phyloP scores from a whole-genome alignment of 2,888 invertebrate genomes.

The Zaprionus bogoriensis region DNA sequence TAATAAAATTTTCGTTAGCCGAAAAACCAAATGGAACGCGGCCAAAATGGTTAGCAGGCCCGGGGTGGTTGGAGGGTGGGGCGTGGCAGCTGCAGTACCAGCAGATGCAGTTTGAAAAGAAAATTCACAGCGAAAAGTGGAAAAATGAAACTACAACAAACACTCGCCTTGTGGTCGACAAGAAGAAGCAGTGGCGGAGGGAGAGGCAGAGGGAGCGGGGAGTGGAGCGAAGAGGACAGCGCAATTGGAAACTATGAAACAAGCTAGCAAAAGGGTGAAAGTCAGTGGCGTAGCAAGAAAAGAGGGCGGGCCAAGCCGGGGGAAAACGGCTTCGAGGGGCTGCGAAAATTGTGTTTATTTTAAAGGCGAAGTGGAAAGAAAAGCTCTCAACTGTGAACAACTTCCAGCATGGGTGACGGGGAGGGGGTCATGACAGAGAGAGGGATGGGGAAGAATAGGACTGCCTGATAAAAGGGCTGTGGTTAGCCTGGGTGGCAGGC shows the following conservation, averaged over 20 bases:
- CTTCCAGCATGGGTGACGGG: not conserved
- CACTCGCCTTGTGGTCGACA: conserved; percentile 13
- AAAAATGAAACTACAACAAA: conserved; percentile 32
- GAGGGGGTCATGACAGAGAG: not conserved
- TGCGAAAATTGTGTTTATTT: conserved; percentile 67
- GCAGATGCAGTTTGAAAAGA: conserved; percentile 25
- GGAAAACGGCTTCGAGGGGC: not conserved
- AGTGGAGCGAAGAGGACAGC: not conserved
- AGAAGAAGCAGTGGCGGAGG: not conserved
- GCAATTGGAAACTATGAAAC: conserved; percentile 63
- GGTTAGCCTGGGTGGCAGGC: not conserved
- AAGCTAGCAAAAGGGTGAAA: conserved; percentile 34
- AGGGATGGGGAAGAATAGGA: not conserved
- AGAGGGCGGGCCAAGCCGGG: not conserved
- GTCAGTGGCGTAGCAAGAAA: not conserved
- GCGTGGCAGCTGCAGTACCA: not conserved
- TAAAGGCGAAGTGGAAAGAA: conserved; percentile 19
- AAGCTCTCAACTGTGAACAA: conserved; percentile 15
- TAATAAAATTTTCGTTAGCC: conserved; percentile 73
- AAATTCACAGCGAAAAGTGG: conserved; percentile 30
- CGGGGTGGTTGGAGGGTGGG: not conserved
- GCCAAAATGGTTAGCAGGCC: conserved; percentile 2
- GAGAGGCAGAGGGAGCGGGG: not conserved
- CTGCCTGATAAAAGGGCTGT: not conserved
- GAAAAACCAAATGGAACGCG: conserved; percentile 58